phyloP scores from a whole-genome alignment of 2,888 invertebrate species.

The Drosophila atripex region DNA sequence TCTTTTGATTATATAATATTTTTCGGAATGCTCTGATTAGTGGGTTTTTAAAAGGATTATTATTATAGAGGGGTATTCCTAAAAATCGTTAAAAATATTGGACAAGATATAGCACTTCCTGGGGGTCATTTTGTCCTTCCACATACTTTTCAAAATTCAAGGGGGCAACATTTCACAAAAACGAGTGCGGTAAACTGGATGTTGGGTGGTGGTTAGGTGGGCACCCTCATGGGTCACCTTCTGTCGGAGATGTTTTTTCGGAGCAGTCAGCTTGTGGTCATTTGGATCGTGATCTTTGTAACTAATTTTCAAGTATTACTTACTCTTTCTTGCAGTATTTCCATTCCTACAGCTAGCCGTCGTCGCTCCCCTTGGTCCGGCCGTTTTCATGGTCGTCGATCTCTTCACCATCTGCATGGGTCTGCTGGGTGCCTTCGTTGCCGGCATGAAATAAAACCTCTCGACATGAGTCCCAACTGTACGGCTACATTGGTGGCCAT shows the following conservation, averaged over 20 bases:
- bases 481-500: conserved; percentile 88
- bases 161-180: no score
- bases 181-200: conserved; percentile 91
- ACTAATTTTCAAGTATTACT: conserved; percentile 65
- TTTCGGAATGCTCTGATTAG: neutral
- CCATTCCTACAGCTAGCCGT: conserved; percentile 89
- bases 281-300: conserved; percentile 90
- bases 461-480: conserved; percentile 88
- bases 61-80: no score
- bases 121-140: no score
- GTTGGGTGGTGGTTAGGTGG: conserved; percentile 90
- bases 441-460: conserved; percentile 89
- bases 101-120: no score
- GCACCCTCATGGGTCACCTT: conserved; percentile 87
- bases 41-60: neutral
- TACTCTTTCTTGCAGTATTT: conserved; percentile 82
- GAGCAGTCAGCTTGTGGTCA: conserved; percentile 86
- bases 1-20: neutral
- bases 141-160: no score
- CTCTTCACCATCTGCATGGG: conserved; percentile 89
- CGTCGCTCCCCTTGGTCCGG: conserved; percentile 89
- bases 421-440: conserved; percentile 89
- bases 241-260: conserved; percentile 90
- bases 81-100: no score
- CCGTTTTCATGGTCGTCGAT: conserved; percentile 87